A percentile compares a stretch with the other conserved stretches of the same genome.
These are phyloP conservation scores for Cephus runcator DNA, from an alignment of 2,888 invertebrate species.

Conservation along the genomic window DNA sequence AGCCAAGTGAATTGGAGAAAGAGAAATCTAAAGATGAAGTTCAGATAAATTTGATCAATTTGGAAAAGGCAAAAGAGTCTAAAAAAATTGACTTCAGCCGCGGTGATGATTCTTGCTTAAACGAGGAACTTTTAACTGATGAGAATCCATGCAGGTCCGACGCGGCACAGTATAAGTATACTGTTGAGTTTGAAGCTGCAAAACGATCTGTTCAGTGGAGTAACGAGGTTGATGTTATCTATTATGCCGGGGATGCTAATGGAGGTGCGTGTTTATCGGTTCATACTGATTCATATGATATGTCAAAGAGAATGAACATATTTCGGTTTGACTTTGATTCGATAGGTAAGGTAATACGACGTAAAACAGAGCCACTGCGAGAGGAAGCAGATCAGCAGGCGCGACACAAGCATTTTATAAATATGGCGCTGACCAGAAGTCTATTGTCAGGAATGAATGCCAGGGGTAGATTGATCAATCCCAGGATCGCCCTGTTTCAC, in stretches of 20 bases:
- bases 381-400: constrained; percentile 75
- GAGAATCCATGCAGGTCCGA: no score
- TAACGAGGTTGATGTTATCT: constrained; percentile 72
- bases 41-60: no score
- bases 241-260: constrained; percentile 71
- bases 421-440: constrained; percentile 28
- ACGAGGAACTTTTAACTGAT: no score
- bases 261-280: constrained; percentile 25
- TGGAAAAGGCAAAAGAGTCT: not conserved
- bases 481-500: constrained; percentile 26
- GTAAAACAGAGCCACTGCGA: constrained; percentile 72
- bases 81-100: not conserved
- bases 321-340: not conserved
- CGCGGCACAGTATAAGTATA: not conserved
- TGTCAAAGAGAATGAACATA: not conserved
- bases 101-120: not conserved
- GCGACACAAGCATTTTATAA: constrained; percentile 70
- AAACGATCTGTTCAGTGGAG: constrained; percentile 67
- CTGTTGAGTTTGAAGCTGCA: constrained; percentile 58
- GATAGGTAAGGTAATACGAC: constrained; percentile 64
- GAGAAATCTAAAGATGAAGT: no score
- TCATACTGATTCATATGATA: constrained; percentile 1
- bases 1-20: no score
- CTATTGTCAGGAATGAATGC: constrained; percentile 17
- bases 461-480: constrained; percentile 25